Base-by-base conservation (phyloP, 2,888 invertebrate genomes). In the Thereva unica region DNA sequence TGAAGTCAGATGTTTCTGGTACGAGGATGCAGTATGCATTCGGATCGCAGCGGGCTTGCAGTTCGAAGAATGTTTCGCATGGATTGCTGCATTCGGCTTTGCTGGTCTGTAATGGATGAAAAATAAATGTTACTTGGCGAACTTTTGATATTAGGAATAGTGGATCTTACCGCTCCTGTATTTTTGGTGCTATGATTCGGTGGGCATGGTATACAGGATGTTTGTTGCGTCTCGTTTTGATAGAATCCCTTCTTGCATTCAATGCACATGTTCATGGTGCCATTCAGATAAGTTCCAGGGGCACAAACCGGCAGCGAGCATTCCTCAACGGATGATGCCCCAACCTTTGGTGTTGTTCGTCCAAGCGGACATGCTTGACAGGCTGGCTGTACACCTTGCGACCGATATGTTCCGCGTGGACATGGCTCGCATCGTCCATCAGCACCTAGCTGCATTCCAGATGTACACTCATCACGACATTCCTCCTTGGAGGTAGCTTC, bases 381-480 rank as follows among this genome's bases (percentile, higher is more conserved):
- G 0, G 93, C 89, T 0, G 95, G 91, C 73, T 95, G 93, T 0
- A 93, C 86, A 2, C 95, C 95, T 77, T 90, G 91, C 0, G 90
- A 87, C 41, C 97, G 86, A 82, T 89, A 94, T 0, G 91, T 91
- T 56, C 95, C 97, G 56, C 92, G 84, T 0, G 95, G 94, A 76
- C 97, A 97, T 3, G 93, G 89, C 76, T 95, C 95, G 78, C 96
- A 97, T 56, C 91, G 90, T 3, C 97, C 97, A 74, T 94, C 92
- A 61, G 89, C 85, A 67, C 91, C 92, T 61, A 94, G 80, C 75
- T 94, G 93, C 82, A 92, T 89, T 35, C 93, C 94, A 75, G 82
- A 74, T 50, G 74, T 76, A 77, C 96, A 96, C 76, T 96, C 96
- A 76, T 95, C 95, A 66, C 94, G 85, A 77, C 95, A 95, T 80